These are phyloP conservation scores for Notocelia uddmanniana DNA, from an alignment of 2,888 invertebrate genomes.

Conservation along the genomic window DNA sequence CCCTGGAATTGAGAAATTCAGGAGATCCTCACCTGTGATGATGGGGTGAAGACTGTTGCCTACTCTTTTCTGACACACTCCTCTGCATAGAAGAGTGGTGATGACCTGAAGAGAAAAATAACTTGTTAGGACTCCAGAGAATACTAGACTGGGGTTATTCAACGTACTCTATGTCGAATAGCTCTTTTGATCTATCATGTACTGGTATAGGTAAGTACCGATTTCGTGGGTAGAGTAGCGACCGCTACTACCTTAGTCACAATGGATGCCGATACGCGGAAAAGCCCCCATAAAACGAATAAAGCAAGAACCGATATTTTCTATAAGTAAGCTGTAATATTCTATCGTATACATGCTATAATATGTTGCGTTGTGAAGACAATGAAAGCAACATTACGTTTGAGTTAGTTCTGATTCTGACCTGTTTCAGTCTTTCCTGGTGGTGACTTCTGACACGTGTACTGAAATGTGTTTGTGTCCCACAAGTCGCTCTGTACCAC, in stretches of 20 bases:
- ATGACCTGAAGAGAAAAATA: conserved; percentile 58
- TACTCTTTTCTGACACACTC: conserved; percentile 87
- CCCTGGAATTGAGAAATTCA: neutral
- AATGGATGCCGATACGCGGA: too few relatives aligned
- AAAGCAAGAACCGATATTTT: neutral
- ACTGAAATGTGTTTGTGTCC: conserved; percentile 88
- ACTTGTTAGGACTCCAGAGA: neutral
- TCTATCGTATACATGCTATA: too few relatives aligned
- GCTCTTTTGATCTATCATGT: too few relatives aligned
- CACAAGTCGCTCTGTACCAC: conserved; percentile 89
- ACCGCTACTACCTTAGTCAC: too few relatives aligned
- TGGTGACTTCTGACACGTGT: conserved; percentile 79
- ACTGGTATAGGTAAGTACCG: too few relatives aligned
- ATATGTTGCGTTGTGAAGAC: too few relatives aligned
- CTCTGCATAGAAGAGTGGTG: conserved; percentile 86
- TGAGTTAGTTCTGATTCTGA: conserved; percentile 44
- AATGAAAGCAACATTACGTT: neutral
- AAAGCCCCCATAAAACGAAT: too few relatives aligned
- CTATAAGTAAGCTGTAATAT: too few relatives aligned
- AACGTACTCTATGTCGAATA: too few relatives aligned
- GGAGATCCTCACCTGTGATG: conserved; percentile 68
- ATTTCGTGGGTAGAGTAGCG: too few relatives aligned
- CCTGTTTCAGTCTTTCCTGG: conserved; percentile 61
- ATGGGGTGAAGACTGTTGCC: conserved; percentile 82
- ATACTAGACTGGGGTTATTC: too few relatives aligned